Evolutionary conservation across 2,113 vertebrate genomes (phyloP), one percentile per base, ranked within the genome.

Genomic region (Stigmatopora nigra): DNA sequence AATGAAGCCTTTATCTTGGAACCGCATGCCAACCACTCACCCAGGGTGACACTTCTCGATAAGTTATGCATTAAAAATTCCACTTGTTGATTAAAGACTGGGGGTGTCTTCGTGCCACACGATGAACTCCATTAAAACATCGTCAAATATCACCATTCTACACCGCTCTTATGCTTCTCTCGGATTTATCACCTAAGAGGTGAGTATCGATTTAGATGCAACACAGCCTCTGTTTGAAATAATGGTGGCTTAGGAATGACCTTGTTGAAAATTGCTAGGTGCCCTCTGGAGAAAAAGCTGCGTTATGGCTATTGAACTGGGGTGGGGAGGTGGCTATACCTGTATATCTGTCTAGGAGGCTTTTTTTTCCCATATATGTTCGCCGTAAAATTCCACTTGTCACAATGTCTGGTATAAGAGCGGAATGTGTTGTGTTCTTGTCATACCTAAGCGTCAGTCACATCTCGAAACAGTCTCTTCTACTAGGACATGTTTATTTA

Each of bases 401-500:
- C 63, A 77, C 49, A 64, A 64, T 31, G 46, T 5, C 22, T n/a
- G 20, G 63, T 60, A 68, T 80, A 77, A 76, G 36, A 51, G 72
- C 63, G 61, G 71, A 77, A 78, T 17, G 35, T 49, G 69, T 41
- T 16, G 13, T 59, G 56, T 69, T 58, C 58, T 63, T 60, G 69
- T 70, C 51, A 15, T 10, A 19, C 7, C 35, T 10, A 1, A 47
- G 48, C 52, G 20, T 31, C 7, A 58, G 16, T n/a, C 53, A 63
- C 17, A 63, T 31, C 61, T 45, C 0, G 41, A 61, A 61, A 22
- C 59, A 47, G 6, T 84, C 69, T 85, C 82, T 87, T 87, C 82
- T 87, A 88, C 82, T 84, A 87, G 88, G 88, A 90, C 86, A 89
- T 88, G 87, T 91, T 90, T 91, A 91, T 91, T 91, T 90, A 91